phyloP scores from a whole-genome alignment of 2,113 vertebrate genomes.

The Pterocles gutturalis region DNA sequence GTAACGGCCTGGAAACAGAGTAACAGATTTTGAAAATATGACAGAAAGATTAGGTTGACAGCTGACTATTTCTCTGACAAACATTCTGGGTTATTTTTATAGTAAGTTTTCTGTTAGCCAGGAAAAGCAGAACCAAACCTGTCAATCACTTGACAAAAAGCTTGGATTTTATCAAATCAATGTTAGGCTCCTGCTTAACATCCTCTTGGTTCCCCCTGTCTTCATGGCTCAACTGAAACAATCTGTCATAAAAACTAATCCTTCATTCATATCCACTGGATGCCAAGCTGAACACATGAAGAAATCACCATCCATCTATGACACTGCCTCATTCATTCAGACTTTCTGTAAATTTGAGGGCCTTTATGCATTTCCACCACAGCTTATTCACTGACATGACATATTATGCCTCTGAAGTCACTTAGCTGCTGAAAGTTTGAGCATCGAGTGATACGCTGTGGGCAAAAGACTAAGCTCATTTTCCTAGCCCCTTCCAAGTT shows the following conservation, averaged over 20 bases:
- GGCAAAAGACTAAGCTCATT: background rate
- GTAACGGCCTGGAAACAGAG: slow-evolving; percentile 65
- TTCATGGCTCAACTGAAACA: background rate
- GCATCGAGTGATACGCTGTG: background rate
- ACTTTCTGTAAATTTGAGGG: background rate
- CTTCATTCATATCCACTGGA: background rate
- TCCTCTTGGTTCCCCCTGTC: background rate
- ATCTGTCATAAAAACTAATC: background rate
- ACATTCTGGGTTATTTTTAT: slow-evolving; percentile 4
- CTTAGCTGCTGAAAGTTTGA: background rate
- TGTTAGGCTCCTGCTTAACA: background rate
- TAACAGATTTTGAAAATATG: slow-evolving; percentile 11
- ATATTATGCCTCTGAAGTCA: background rate
- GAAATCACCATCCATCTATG: background rate
- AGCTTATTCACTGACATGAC: background rate
- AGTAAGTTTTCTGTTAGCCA: background rate
- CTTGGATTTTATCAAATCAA: background rate
- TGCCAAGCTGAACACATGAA: background rate
- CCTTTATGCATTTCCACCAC: background rate
- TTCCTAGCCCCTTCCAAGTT: background rate
- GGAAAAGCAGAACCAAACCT: slow-evolving; percentile 33
- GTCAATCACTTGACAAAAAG: background rate
- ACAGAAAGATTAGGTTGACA: background rate
- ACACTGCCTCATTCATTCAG: background rate
- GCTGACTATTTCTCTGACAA: background rate